These are phyloP conservation scores for Hyppa rectilinea DNA, from an alignment of 2,888 invertebrate genomes.

Conservation along the genomic window DNA sequence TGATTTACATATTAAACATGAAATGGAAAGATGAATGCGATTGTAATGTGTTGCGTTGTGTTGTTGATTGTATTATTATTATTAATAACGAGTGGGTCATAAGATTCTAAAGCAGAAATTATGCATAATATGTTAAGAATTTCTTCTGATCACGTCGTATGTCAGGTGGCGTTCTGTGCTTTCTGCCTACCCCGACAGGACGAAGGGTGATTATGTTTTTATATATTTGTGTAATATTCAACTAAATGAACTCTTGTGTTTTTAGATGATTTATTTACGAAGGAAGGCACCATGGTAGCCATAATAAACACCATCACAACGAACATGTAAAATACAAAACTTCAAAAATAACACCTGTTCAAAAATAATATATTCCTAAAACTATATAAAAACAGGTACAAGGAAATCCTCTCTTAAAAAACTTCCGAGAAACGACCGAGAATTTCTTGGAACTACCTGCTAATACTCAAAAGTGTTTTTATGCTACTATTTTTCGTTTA, in stretches of 20 bases:
- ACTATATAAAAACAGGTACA: constrained; percentile 52
- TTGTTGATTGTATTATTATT: no score
- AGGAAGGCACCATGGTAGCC: not conserved
- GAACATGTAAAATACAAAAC: not conserved
- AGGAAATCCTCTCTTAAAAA: constrained; percentile 71
- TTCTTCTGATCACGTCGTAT: not conserved
- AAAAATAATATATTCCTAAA: constrained; percentile 57
- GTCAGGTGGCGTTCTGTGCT: no score
- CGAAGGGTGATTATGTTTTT: no score
- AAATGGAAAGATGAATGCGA: constrained; percentile 16
- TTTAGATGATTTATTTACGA: not conserved
- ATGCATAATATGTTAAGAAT: not conserved
- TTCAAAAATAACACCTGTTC: constrained; percentile 39
- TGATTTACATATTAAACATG: not conserved
- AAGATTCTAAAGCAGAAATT: not conserved
- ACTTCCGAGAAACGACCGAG: constrained; percentile 77
- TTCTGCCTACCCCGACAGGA: no score
- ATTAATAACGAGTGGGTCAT: not conserved
- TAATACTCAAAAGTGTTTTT: constrained; percentile 72
- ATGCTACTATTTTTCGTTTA: constrained; percentile 57
- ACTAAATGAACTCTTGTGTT: not conserved
- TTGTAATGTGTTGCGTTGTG: no score
- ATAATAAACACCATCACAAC: not conserved
- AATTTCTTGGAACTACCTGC: constrained; percentile 82
- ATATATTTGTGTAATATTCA: not conserved